These are phyloP conservation scores for Apamea sordens DNA, from an alignment of 2,888 invertebrate species.

Conservation along the genomic window DNA sequence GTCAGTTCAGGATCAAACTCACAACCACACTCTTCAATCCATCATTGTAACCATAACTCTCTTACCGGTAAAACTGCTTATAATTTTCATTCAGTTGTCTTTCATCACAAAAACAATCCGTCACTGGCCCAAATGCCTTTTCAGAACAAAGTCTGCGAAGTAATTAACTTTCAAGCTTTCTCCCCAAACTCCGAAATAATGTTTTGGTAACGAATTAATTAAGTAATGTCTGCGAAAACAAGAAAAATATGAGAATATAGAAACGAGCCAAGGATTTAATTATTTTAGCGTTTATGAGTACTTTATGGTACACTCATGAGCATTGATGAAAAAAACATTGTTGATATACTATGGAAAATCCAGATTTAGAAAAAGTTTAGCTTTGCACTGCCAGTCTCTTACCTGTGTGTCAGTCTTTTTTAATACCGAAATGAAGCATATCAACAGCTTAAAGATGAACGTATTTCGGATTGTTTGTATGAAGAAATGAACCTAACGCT, in stretches of 20 bases:
- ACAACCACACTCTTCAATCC: not conserved
- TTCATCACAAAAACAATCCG: conserved; percentile 14
- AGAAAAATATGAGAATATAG: conserved; percentile 16
- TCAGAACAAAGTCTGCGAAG: conserved; percentile 36
- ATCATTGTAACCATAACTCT: not conserved
- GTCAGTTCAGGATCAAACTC: not conserved
- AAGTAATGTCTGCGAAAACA: conserved; percentile 38
- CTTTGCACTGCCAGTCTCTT: too few relatives aligned
- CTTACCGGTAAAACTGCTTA: not conserved
- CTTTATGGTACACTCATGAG: not conserved
- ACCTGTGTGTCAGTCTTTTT: too few relatives aligned
- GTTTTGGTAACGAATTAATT: conserved; percentile 42
- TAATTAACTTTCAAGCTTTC: conserved; percentile 48
- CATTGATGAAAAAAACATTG: too few relatives aligned
- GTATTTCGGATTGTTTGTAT: too few relatives aligned
- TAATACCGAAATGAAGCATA: too few relatives aligned
- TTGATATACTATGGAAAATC: too few relatives aligned
- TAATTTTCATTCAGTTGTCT: not conserved
- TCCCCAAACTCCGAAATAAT: conserved; percentile 16
- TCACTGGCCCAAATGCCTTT: conserved; percentile 25
- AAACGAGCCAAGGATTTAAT: not conserved
- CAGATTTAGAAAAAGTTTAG: too few relatives aligned
- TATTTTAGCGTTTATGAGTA: conserved; percentile 5
- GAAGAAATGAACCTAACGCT: too few relatives aligned
- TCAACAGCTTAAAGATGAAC: too few relatives aligned